A percentile compares a stretch with the other conserved stretches of the same genome.
These are phyloP conservation scores for Amphimallon solstitiale DNA, from an alignment of 2,888 invertebrate genomes.

Conservation along the genomic window DNA sequence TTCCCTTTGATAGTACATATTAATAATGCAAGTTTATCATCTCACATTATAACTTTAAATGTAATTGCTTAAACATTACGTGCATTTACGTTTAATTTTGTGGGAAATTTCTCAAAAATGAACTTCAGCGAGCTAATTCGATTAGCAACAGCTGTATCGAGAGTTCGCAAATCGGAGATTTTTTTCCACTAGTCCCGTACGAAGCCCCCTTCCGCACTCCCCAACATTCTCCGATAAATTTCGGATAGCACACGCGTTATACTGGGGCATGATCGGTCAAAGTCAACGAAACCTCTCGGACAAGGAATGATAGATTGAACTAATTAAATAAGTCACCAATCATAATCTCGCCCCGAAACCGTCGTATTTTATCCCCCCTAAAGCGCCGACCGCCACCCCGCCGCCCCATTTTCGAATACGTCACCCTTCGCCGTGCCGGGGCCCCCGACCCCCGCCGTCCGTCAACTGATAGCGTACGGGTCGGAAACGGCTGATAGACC, in stretches of 20 bases:
- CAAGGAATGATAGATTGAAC: conserved; percentile 62
- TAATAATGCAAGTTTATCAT: too few relatives aligned
- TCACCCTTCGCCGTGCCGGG: too few relatives aligned
- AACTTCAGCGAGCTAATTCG: too few relatives aligned
- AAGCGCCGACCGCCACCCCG: conserved; percentile 1
- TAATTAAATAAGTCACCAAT: conserved; percentile 64
- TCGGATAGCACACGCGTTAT: conserved; percentile 1
- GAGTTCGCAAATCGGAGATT: too few relatives aligned
- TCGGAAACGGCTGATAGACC: conserved; percentile 16
- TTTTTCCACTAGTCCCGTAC: too few relatives aligned
- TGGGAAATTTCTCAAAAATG: too few relatives aligned
- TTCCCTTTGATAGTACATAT: too few relatives aligned
- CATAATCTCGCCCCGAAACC: conserved; percentile 57
- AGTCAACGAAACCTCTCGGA: conserved; percentile 59
- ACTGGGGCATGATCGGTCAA: conserved; percentile 55
- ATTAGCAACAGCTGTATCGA: too few relatives aligned
- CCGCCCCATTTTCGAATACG: background rate
- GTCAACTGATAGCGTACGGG: background rate
- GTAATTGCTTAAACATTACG: too few relatives aligned
- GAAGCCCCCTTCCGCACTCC: too few relatives aligned
- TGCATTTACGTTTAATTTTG: too few relatives aligned
- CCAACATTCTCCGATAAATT: background rate
- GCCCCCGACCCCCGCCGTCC: conserved; percentile 5
- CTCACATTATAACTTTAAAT: too few relatives aligned
- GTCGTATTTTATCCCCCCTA: conserved; percentile 42